Evolutionary conservation across 2,113 vertebrate genomes (phyloP).

Genomic region (Platichthys stellatus): DNA sequence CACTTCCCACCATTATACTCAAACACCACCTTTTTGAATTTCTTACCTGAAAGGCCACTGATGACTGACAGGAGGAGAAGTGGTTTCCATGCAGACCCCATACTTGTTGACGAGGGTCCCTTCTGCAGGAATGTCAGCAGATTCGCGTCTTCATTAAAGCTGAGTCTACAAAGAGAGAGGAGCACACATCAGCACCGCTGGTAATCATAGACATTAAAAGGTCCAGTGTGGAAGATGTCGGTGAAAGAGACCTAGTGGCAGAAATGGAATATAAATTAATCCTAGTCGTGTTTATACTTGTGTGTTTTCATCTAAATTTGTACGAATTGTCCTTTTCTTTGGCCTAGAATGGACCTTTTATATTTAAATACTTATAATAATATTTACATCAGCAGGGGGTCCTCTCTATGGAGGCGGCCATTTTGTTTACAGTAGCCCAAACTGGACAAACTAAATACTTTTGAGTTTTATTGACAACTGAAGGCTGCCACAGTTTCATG

Average conservation of each 20-base stretch:
- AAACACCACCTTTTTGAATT: constrained; percentile 3
- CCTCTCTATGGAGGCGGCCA: too few relatives aligned
- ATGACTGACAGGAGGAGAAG: constrained; percentile 90
- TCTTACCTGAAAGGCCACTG: constrained; percentile 92
- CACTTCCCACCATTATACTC: background rate
- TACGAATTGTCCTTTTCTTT: too few relatives aligned
- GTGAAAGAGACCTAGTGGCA: background rate
- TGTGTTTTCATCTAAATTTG: too few relatives aligned
- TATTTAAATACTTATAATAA: too few relatives aligned
- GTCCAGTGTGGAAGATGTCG: background rate
- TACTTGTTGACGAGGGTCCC: constrained; percentile 84
- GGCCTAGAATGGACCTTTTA: too few relatives aligned
- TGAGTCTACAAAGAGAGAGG: constrained; percentile 83
- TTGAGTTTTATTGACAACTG: too few relatives aligned
- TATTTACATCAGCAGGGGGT: too few relatives aligned
- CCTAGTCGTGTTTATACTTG: too few relatives aligned
- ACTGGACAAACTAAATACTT: too few relatives aligned
- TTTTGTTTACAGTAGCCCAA: too few relatives aligned
- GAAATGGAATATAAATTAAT: background rate
- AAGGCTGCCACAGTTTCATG: too few relatives aligned
- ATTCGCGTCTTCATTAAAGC: constrained; percentile 91
- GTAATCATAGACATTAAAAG: constrained; percentile 36
- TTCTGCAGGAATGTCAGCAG: constrained; percentile 80
- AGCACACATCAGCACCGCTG: constrained; percentile 27
- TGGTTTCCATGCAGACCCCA: constrained; percentile 94